Percentiles rank a stretch among this genome's conserved stretches.
Conservation (phyloP, 2,888 invertebrate species). For the Anorthoa munda region DNA sequence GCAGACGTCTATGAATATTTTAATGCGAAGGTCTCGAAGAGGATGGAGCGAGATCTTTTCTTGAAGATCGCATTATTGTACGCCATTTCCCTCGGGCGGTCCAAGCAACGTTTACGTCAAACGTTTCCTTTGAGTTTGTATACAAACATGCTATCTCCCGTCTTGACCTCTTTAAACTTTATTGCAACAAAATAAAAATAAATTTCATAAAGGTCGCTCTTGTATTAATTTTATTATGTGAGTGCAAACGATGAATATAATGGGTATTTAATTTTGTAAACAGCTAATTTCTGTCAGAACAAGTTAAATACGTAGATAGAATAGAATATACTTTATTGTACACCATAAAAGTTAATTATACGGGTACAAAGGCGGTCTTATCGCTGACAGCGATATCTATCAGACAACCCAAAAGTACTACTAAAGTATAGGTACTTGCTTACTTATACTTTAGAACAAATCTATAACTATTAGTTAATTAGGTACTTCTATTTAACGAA, state of each 20-base stretch:
- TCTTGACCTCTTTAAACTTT: slow-evolving; percentile 41
- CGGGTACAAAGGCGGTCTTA: too few relatives aligned
- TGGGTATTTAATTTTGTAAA: neutral
- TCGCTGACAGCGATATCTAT: too few relatives aligned
- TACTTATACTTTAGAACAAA: too few relatives aligned
- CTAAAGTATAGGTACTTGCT: too few relatives aligned
- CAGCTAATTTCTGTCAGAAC: neutral
- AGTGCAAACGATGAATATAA: neutral
- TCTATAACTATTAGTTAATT: too few relatives aligned
- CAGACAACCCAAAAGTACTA: too few relatives aligned
- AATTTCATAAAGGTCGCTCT: neutral
- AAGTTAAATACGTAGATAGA: neutral
- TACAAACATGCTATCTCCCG: slow-evolving; percentile 57
- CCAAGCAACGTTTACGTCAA: slow-evolving; percentile 58
- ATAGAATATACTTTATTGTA: too few relatives aligned
- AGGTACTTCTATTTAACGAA: too few relatives aligned
- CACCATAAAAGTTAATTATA: too few relatives aligned
- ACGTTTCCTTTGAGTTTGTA: slow-evolving; percentile 50
- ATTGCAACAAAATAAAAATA: slow-evolving; percentile 25
- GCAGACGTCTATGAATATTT: slow-evolving; percentile 61
- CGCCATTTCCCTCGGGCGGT: slow-evolving; percentile 57
- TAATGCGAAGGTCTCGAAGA: slow-evolving; percentile 43
- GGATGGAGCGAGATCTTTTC: slow-evolving; percentile 59
- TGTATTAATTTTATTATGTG: neutral
- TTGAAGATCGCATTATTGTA: slow-evolving; percentile 62